phyloP scores from a whole-genome alignment of 2,888 invertebrate genomes.

The Patella caerulea region DNA sequence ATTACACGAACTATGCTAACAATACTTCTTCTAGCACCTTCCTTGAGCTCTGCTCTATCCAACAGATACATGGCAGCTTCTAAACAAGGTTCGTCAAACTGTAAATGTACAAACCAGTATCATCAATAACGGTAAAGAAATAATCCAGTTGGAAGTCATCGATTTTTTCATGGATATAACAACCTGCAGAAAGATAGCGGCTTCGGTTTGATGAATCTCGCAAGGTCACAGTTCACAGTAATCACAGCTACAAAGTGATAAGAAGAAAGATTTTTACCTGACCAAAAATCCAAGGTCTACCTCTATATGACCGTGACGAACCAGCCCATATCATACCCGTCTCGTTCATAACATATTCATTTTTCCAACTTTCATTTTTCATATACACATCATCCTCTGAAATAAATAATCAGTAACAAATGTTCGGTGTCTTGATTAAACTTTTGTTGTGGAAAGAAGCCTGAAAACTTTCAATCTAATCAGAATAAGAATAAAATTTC shows the following conservation, averaged over 20 bases:
- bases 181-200: too few species aligned
- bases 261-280: slow-evolving; percentile 74
- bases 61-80: slow-evolving; percentile 59
- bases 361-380: slow-evolving; percentile 72
- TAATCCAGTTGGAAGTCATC: too few species aligned
- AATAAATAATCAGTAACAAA: slow-evolving; percentile 10
- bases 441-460: too few species aligned
- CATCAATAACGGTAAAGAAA: too few species aligned
- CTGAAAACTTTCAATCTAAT: too few species aligned
- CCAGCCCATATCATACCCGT: slow-evolving; percentile 92
- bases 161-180: too few species aligned
- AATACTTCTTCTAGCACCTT: slow-evolving; percentile 79
- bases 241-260: background rate
- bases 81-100: slow-evolving; percentile 73
- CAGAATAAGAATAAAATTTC: too few species aligned
- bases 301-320: slow-evolving; percentile 84
- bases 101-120: slow-evolving; percentile 19
- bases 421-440: too few species aligned
- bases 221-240: background rate
- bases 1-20: slow-evolving; percentile 83
- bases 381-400: slow-evolving; percentile 62
- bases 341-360: slow-evolving; percentile 89
- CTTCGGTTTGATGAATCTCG: too few species aligned
- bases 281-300: slow-evolving; percentile 91
- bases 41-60: slow-evolving; percentile 55